A percentile compares a stretch with the other conserved stretches of the same genome.
phyloP scores from a whole-genome alignment of 2,113 vertebrate species.

The Cryptomyrus ogoouensis region DNA sequence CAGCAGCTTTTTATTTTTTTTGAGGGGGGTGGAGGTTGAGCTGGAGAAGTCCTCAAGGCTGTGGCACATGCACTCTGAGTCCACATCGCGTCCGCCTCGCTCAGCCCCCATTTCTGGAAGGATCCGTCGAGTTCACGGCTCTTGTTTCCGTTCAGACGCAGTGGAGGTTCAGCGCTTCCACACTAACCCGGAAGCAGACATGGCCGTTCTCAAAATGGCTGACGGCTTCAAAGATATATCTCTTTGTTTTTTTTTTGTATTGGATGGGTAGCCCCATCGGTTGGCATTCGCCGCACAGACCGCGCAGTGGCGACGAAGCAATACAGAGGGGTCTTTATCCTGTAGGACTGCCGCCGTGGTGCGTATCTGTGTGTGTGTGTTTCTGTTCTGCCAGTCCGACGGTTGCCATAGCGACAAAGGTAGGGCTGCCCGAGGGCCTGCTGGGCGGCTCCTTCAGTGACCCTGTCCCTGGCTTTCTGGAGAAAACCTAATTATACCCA shows the following conservation, averaged over 20 bases:
- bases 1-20: background rate
- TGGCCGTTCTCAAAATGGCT: background rate
- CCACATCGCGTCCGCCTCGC: background rate
- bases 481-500: background rate
- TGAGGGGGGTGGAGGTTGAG: background rate
- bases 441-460: background rate
- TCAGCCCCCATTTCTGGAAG: background rate
- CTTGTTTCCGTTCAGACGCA: background rate
- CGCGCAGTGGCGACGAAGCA: background rate
- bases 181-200: background rate
- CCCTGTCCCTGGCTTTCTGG: background rate
- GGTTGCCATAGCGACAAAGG: slow-evolving; percentile 55
- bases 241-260: background rate
- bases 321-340: background rate
- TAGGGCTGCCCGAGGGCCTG: slow-evolving; percentile 46
- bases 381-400: slow-evolving; percentile 41
- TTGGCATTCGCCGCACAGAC: background rate
- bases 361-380: slow-evolving; percentile 32
- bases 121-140: background rate
- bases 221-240: background rate
- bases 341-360: background rate
- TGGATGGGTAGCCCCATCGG: background rate
- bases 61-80: background rate
- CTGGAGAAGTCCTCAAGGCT: background rate
- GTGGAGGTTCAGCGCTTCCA: background rate